These are phyloP conservation scores for Diadema setosum DNA, from an alignment of 35 echinoderm and acorn worm species.

Conservation along the genomic window DNA sequence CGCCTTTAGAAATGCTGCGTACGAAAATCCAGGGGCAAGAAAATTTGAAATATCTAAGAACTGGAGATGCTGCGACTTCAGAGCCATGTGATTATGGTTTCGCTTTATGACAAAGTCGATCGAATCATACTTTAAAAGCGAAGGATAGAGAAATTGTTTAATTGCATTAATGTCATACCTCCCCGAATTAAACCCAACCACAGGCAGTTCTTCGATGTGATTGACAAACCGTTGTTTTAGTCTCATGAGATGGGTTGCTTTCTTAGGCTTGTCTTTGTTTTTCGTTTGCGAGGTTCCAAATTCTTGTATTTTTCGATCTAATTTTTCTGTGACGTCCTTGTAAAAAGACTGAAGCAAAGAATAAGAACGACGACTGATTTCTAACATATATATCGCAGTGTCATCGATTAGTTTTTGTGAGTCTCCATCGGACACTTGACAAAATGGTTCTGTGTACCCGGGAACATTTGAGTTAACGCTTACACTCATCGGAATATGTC, in stretches of 20 bases:
- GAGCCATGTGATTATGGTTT: not conserved
- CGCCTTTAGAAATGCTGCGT: not conserved
- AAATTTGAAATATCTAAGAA: constrained; percentile 34
- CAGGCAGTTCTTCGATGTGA: constrained; percentile 16
- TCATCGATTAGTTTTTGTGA: not conserved
- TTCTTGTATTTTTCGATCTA: not conserved
- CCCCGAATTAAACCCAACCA: constrained; percentile 44
- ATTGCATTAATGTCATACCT: too few relatives aligned
- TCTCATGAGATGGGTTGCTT: not conserved
- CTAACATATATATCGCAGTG: not conserved
- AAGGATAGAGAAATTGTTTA: too few relatives aligned
- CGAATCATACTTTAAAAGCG: not conserved
- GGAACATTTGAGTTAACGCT: not conserved
- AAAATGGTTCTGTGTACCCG: not conserved
- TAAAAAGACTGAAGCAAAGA: not conserved
- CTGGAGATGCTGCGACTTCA: not conserved
- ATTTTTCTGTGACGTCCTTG: not conserved
- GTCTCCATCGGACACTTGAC: not conserved
- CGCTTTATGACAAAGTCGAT: not conserved
- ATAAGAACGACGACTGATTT: not conserved
- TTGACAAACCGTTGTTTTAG: not conserved
- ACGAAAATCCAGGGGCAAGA: constrained; percentile 31
- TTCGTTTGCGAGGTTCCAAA: not conserved
- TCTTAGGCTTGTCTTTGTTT: not conserved
- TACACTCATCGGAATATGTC: not conserved